phyloP scores from a whole-genome alignment of 2,113 vertebrate species.

The Cyanocitta stelleri region DNA sequence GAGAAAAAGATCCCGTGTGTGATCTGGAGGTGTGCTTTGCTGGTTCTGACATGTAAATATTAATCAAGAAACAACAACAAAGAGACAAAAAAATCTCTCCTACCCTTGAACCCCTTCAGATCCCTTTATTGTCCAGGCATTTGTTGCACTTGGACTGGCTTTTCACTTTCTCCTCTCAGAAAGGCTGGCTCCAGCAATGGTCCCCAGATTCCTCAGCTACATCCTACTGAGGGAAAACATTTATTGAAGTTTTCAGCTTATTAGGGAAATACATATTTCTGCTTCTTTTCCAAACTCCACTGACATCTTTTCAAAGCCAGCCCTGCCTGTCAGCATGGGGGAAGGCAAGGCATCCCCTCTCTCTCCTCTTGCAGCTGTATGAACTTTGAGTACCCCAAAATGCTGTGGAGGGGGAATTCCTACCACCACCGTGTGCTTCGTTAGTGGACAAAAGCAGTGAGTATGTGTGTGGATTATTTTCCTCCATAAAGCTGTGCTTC shows the following conservation, averaged over 20 bases:
- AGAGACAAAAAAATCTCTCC: neutral
- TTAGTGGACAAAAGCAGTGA: neutral
- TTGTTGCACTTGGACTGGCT: slow-evolving; percentile 64
- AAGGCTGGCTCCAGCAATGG: slow-evolving; percentile 28
- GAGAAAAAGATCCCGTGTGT: neutral
- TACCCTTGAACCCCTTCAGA: slow-evolving; percentile 5
- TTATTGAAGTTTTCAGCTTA: slow-evolving; percentile 61
- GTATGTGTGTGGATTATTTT: neutral
- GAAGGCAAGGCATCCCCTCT: neutral
- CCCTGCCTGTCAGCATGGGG: neutral
- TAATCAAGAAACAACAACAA: neutral
- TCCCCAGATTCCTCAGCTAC: slow-evolving; percentile 58
- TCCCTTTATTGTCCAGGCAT: slow-evolving; percentile 9
- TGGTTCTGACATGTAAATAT: slow-evolving; percentile 24
- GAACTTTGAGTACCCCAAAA: neutral
- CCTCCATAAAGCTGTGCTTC: neutral
- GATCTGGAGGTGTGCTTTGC: slow-evolving; percentile 28
- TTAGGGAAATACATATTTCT: slow-evolving; percentile 64
- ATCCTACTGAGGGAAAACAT: slow-evolving; percentile 69
- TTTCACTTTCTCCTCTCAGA: slow-evolving; percentile 30
- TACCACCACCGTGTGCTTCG: neutral
- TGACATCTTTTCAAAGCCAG: neutral
- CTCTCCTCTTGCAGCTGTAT: neutral
- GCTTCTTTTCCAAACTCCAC: slow-evolving; percentile 43
- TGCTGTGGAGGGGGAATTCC: neutral